Evolutionary conservation across 2,113 vertebrate species (phyloP).

Genomic region (Indri indri): DNA sequence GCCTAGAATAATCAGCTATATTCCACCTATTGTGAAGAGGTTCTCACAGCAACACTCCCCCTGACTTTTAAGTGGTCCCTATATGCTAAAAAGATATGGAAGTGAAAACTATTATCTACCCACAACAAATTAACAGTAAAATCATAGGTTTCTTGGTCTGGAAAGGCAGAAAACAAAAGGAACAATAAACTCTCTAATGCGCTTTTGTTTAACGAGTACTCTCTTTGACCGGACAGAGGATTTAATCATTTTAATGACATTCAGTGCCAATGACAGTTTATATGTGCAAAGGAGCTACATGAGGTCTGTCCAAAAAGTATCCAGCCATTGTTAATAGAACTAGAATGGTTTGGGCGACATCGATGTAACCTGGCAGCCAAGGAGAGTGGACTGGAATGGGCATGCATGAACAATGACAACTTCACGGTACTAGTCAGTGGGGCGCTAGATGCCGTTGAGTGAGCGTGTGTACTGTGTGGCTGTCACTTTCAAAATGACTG

Average conservation of each 20-base stretch:
- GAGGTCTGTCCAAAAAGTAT: too few species aligned
- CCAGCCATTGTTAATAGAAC: too few species aligned
- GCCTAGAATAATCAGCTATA: neutral
- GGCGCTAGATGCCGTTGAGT: too few species aligned
- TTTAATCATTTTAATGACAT: neutral
- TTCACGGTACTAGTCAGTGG: too few species aligned
- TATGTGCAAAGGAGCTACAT: neutral
- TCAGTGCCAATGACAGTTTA: neutral
- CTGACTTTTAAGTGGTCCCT: neutral
- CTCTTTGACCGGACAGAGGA: neutral
- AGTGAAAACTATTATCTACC: neutral
- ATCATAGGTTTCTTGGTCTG: neutral
- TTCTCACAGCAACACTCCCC: neutral
- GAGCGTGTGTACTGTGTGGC: too few species aligned
- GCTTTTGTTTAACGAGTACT: neutral
- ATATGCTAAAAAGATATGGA: neutral
- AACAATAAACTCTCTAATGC: neutral
- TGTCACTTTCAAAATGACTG: too few species aligned
- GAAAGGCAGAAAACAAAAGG: conserved; percentile 7
- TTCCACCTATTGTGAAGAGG: neutral
- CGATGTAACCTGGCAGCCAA: too few species aligned
- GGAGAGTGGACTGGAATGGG: too few species aligned
- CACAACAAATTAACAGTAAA: neutral
- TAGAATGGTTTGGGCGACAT: too few species aligned
- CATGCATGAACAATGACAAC: too few species aligned